Evolutionary conservation across 1,140 invertebrate genomes (phyloP), one percentile per base, ranked within the genome.

Genomic region (Lepidurus couesii): DNA sequence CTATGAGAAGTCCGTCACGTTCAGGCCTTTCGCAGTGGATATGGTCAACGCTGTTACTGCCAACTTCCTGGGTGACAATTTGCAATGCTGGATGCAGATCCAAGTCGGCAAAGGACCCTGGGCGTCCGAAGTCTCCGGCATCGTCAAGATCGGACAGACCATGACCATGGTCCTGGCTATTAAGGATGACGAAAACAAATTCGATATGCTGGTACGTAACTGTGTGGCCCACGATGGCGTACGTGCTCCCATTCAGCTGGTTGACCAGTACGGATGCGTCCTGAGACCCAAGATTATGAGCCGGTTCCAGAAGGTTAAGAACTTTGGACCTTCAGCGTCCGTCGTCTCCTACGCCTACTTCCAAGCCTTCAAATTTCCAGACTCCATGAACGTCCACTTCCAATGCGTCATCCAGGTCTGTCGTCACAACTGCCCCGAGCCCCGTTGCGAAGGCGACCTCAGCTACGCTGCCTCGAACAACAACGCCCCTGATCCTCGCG

Each of bases 311-410:
- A 97, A 97, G 86, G 95, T 97, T 80, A 96, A 96, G 86, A 96
- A 97, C 87, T 97, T 97, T 80, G 95, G 95, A 0, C 92, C 94
- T 0, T 95, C 93, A 42, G 95, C 95, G 7, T 95, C 94, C 0
- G 95, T 97, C 0, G 93, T 97, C 1, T 95, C 93, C 75, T 97
- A 96, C 83, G 95, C 95, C 2, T 95, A 97, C 86, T 97, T 97
- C 92, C 93, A 95, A 86, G 95, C 95, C 1, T 97, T 97, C 87
- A 97, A 97, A 85, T 97, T 97, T 90, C 95, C 95, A 0, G 95
- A 97, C 84, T 96, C 94, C 11, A 97, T 97, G 95, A 96, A 97
- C 83, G 95, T 97, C 1, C 95, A 96, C 88, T 97, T 97, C 91
- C 95, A 97, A 85, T 97, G 95, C 84, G 94, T 96, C 1, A 97